Evolutionary conservation across 2,113 vertebrate genomes (phyloP).

Genomic region (Actenoides lindsayi): DNA sequence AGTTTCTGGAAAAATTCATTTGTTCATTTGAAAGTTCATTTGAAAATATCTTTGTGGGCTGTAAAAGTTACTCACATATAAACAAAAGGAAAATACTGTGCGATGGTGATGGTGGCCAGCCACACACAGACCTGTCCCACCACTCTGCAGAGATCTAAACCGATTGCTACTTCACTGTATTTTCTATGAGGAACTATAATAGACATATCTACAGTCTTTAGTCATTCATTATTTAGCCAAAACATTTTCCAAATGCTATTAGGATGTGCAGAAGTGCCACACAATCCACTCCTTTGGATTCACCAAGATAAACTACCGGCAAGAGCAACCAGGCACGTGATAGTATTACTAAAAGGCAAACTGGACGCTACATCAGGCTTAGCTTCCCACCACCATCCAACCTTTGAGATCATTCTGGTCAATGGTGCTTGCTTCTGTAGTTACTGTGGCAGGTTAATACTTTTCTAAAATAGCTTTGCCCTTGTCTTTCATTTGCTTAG

Average conservation of each 20-base stretch:
- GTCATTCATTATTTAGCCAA: background rate
- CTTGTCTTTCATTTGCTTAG: background rate
- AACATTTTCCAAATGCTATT: background rate
- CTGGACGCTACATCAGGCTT: background rate
- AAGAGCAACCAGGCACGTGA: background rate
- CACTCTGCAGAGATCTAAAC: background rate
- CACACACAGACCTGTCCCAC: background rate
- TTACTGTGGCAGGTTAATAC: background rate
- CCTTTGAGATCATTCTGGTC: background rate
- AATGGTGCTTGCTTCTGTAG: background rate
- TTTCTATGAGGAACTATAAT: background rate
- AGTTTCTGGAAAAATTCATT: background rate
- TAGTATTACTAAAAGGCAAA: background rate
- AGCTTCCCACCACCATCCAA: background rate
- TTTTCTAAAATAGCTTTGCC: background rate
- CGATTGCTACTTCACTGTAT: fast-evolving
- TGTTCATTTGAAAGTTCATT: background rate
- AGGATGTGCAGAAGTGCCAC: background rate
- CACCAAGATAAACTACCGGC: background rate
- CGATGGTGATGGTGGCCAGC: background rate
- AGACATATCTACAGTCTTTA: background rate
- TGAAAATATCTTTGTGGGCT: background rate
- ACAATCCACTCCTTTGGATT: background rate
- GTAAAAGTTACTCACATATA: background rate
- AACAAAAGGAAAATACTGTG: background rate